A percentile compares a stretch with the other conserved stretches of the same genome.
Conservation (phyloP, 1,140 invertebrate species). For the Drosophila insularis region DNA sequence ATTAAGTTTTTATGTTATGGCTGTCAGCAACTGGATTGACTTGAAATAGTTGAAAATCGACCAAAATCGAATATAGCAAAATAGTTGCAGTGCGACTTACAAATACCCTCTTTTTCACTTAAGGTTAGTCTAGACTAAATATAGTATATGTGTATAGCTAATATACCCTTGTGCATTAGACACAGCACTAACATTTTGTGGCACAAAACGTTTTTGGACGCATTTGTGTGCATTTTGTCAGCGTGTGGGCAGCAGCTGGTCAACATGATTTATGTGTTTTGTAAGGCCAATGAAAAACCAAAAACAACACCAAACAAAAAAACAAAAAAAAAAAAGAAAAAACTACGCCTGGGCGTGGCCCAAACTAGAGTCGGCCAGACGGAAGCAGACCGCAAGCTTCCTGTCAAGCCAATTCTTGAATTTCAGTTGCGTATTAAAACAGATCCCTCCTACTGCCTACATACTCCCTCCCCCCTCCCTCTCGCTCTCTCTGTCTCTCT, state of each 20-base stretch:
- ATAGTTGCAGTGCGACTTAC: slow-evolving; percentile 20
- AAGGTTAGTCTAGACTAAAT: too few relatives aligned
- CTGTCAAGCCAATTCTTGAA: slow-evolving; percentile 12
- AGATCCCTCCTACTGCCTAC: neutral
- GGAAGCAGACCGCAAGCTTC: slow-evolving; percentile 39
- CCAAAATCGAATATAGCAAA: slow-evolving; percentile 13
- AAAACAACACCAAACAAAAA: too few relatives aligned
- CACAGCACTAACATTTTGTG: slow-evolving; percentile 66
- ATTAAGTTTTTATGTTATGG: slow-evolving; percentile 71
- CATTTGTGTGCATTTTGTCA: slow-evolving; percentile 39
- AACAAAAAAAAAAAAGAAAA: too few relatives aligned
- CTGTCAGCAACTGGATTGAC: slow-evolving; percentile 71
- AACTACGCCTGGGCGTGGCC: slow-evolving; percentile 41
- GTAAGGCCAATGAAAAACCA: slow-evolving; percentile 7
- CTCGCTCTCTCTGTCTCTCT: neutral
- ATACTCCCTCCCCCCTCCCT: neutral
- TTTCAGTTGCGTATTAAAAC: neutral
- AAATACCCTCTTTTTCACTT: slow-evolving; percentile 14
- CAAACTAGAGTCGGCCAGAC: slow-evolving; percentile 30
- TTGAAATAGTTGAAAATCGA: slow-evolving; percentile 65
- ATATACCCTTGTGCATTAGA: slow-evolving; percentile 10
- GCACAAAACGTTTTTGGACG: slow-evolving; percentile 66
- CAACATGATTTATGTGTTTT: slow-evolving; percentile 54
- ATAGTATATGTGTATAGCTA: neutral
- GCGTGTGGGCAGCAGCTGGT: slow-evolving; percentile 38